A percentile compares a stretch with the other conserved stretches of the same genome.
Conservation (phyloP, 1,140 invertebrate species). For the Platorchestia sp. region DNA sequence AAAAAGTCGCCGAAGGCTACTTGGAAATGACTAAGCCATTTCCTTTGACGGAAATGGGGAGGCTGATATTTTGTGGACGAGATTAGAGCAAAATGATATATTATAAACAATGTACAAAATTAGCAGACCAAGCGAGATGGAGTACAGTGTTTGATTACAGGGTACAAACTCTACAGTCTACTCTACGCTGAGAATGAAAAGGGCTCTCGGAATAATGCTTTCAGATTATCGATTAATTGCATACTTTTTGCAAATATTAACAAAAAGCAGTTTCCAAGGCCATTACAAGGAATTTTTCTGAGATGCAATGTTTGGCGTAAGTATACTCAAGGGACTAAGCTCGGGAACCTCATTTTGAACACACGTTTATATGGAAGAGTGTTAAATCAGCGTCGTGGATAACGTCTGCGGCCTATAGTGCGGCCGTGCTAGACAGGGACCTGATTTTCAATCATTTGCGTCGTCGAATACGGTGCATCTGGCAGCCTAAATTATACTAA, state of each 20-base stretch:
- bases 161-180: background rate
- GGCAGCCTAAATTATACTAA: too few relatives aligned
- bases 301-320: background rate
- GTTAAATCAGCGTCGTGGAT: too few relatives aligned
- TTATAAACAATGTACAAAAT: background rate
- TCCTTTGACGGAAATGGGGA: conserved; percentile 8
- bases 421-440: too few relatives aligned
- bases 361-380: too few relatives aligned
- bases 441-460: too few relatives aligned
- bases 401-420: too few relatives aligned
- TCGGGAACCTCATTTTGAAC: background rate
- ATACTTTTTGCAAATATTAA: background rate
- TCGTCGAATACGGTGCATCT: too few relatives aligned
- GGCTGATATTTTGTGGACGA: background rate
- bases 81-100: background rate
- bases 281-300: background rate
- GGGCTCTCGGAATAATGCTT: background rate
- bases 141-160: background rate
- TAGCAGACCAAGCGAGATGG: background rate
- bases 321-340: background rate
- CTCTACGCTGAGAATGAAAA: background rate
- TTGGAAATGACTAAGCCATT: conserved; percentile 30
- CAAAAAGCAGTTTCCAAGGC: background rate
- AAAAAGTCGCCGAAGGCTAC: conserved; percentile 1
- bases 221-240: background rate